Evolutionary conservation across 2,113 vertebrate genomes (phyloP), one percentile per base, ranked within the genome.

Genomic region (Pedionomus torquatus): DNA sequence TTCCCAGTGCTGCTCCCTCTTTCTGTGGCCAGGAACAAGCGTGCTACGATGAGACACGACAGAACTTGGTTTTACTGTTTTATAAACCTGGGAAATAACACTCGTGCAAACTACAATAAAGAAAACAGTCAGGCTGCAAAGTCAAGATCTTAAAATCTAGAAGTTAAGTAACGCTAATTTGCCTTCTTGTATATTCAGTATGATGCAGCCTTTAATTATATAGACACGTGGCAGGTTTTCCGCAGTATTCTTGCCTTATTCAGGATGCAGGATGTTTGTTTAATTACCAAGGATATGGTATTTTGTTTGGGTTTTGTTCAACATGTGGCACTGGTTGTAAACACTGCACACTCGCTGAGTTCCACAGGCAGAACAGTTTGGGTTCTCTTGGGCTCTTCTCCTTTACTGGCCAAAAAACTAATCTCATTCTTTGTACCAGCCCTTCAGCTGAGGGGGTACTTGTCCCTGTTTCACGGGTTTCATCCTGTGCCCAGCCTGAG

Each of bases 231-330:
- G 91, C 93, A 52, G 83, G 41, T 91, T 78, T 87, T 87, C 89
- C 31, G 10, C 94, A 89, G 87, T 37, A 75, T 64, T 87, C 89
- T 37, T 5, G 60, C 79, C 69, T 64, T n/a, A 35, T 58, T 87
- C 83, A 63, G 86, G 15, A 28, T 52, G 89, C 93, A 96, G 91
- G 81, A 87, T 89, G 84, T 81, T 66, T 82, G 79, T 72, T 92
- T 91, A 78, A 96, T 95, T 89, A 93, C 41, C 66, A 80, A 17
- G 84, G 94, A 31, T 16, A 10, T 87, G 77, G 52, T 30, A 60
- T 93, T 94, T 89, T 96, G 93, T 95, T 96, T 97, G 95, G 95
- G 91, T 91, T 92, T 55, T 93, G 77, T 75, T 95, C 68, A 60
- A 63, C 86, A 81, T 30, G 68, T 83, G 94, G 81, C 31, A 21